Conservation (phyloP, 2,888 invertebrate genomes). For the Uropetala carovei region DNA sequence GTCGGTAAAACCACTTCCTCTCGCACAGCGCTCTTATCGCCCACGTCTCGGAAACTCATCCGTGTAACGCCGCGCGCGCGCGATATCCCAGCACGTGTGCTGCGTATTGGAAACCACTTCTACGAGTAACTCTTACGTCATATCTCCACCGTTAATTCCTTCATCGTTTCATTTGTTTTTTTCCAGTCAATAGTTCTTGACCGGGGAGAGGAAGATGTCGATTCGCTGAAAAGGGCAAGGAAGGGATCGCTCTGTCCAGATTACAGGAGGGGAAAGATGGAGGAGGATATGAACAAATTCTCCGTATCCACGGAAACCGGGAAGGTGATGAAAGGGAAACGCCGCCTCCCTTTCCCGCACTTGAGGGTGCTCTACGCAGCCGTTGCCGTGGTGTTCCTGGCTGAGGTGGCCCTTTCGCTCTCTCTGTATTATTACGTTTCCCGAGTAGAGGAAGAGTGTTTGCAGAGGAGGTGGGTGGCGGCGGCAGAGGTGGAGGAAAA, state of each 20-base stretch:
- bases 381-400: slow-evolving; percentile 29
- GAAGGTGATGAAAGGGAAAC: neutral
- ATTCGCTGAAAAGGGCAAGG: too few species aligned
- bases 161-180: too few species aligned
- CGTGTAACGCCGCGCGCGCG: too few species aligned
- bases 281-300: neutral
- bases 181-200: too few species aligned
- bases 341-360: slow-evolving; percentile 1
- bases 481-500: neutral
- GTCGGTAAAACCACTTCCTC: neutral
- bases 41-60: too few species aligned
- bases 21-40: too few species aligned
- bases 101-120: neutral
- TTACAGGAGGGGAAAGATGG: neutral
- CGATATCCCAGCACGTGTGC: neutral
- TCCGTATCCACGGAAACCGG: neutral
- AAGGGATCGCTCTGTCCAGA: too few species aligned
- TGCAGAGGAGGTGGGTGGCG: neutral
- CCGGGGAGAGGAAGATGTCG: too few species aligned
- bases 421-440: slow-evolving; percentile 41
- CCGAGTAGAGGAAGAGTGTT: slow-evolving; percentile 44
- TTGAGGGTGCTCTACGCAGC: slow-evolving; percentile 34
- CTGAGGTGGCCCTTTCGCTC: slow-evolving; percentile 21
- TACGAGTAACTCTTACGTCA: too few species aligned
- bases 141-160: too few species aligned